Conservation (phyloP, 1,140 invertebrate genomes). For the Cryptotermes secundus region DNA sequence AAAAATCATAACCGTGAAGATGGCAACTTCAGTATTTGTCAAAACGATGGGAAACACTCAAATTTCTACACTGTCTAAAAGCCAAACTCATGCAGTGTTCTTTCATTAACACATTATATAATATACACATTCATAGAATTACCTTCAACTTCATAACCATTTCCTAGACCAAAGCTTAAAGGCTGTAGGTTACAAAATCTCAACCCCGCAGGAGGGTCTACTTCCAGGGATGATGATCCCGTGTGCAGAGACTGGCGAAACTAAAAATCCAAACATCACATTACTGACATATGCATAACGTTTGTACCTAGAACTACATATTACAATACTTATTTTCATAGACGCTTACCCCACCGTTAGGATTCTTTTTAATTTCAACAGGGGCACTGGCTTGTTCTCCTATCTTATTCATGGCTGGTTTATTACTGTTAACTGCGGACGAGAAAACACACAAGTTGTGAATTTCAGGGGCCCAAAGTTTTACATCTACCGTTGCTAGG, state of each 20-base stretch:
- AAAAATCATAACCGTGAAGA: too few species aligned
- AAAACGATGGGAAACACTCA: too few species aligned
- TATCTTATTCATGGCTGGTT: not conserved
- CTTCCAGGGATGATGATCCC: not conserved
- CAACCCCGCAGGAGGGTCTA: constrained; percentile 31
- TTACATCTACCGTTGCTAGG: not conserved
- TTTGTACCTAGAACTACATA: too few species aligned
- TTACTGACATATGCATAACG: too few species aligned
- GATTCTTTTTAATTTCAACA: not conserved
- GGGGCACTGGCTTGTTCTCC: not conserved
- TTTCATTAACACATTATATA: too few species aligned
- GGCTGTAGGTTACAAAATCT: constrained; percentile 25
- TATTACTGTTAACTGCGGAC: too few species aligned
- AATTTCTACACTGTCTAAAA: too few species aligned
- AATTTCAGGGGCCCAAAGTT: not conserved
- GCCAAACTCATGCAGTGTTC: too few species aligned
- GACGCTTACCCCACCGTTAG: not conserved
- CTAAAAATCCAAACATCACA: not conserved
- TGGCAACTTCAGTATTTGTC: too few species aligned
- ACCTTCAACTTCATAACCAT: constrained; percentile 29
- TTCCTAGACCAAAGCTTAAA: constrained; percentile 19
- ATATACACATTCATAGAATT: not conserved
- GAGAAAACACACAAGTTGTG: not conserved
- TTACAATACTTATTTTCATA: not conserved
- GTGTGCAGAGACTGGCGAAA: not conserved